These are phyloP conservation scores for Salarias fasciatus DNA, from an alignment of 2,797 vertebrate genomes.

Conservation along the genomic window DNA sequence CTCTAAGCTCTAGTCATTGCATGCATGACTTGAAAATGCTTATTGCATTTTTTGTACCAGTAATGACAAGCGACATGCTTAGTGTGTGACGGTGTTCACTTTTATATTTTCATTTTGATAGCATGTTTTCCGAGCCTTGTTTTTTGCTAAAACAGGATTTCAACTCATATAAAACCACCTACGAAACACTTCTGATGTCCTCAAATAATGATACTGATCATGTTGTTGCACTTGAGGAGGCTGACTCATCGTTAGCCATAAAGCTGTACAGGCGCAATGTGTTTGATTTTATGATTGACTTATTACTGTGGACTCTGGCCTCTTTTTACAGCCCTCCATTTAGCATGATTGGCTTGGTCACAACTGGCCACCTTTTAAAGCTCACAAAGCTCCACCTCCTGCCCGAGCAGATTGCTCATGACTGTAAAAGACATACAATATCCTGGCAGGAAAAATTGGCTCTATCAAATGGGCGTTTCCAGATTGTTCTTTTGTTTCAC, in stretches of 20 bases:
- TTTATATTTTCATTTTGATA: conserved; percentile 24
- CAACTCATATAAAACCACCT: conserved; percentile 2
- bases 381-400: conserved; percentile 19
- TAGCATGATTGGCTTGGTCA: conserved; percentile 47
- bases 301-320: conserved; percentile 64
- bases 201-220: conserved; percentile 29
- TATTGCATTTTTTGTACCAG: conserved; percentile 73
- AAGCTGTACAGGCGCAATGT: conserved; percentile 22
- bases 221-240: conserved; percentile 24
- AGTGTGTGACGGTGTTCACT: conserved; percentile 55
- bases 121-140: conserved; percentile 70
- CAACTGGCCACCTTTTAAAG: conserved; percentile 34
- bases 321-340: conserved; percentile 53
- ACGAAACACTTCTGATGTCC: conserved; percentile 15
- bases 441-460: conserved; percentile 5
- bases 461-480: not conserved
- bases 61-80: conserved; percentile 65
- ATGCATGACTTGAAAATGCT: conserved; percentile 76
- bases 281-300: conserved; percentile 67
- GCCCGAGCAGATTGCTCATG: not conserved
- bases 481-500: no score
- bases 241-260: conserved; percentile 39
- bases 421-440: conserved; percentile 28
- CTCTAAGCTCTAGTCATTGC: conserved; percentile 71
- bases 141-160: conserved; percentile 15